These are phyloP conservation scores for Teinopalpus imperialis DNA, from an alignment of 2,888 invertebrate species.

Conservation along the genomic window DNA sequence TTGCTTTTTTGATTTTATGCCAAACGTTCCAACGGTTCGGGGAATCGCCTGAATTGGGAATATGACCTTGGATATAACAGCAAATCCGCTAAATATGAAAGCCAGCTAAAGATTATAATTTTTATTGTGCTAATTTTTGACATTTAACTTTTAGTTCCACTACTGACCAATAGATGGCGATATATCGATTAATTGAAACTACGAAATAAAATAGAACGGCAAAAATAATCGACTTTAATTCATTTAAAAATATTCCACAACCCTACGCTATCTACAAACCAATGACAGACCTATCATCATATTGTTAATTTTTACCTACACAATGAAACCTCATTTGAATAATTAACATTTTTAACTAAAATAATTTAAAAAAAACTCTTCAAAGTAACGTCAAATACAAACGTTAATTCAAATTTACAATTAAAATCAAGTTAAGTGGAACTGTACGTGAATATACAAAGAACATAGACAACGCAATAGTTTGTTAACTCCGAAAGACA, in stretches of 20 bases:
- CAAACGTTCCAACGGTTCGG: conserved; percentile 36
- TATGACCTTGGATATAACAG: conserved; percentile 33
- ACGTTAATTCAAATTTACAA: not conserved
- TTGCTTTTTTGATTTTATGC: conserved; percentile 42
- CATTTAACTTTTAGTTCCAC: not conserved
- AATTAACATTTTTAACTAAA: conserved; percentile 16
- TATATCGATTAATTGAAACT: not conserved
- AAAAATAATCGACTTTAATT: not conserved
- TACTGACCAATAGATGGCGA: conserved; percentile 8
- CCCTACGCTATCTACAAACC: not conserved
- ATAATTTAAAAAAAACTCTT: not conserved
- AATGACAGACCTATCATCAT: not conserved
- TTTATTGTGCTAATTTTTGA: not conserved
- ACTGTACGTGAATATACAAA: no score
- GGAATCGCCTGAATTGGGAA: conserved; percentile 30
- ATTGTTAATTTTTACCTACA: not conserved
- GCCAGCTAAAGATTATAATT: not conserved
- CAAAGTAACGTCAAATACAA: not conserved
- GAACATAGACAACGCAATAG: no score
- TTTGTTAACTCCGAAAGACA: no score
- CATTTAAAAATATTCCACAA: no score
- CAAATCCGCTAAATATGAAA: not conserved
- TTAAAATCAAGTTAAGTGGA: not conserved
- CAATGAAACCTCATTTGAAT: conserved; percentile 8
- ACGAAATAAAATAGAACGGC: not conserved